Percentiles rank a stretch among this genome's conserved stretches.
These are phyloP conservation scores for Bombus turneri DNA, from an alignment of 1,140 invertebrate genomes.

Conservation along the genomic window DNA sequence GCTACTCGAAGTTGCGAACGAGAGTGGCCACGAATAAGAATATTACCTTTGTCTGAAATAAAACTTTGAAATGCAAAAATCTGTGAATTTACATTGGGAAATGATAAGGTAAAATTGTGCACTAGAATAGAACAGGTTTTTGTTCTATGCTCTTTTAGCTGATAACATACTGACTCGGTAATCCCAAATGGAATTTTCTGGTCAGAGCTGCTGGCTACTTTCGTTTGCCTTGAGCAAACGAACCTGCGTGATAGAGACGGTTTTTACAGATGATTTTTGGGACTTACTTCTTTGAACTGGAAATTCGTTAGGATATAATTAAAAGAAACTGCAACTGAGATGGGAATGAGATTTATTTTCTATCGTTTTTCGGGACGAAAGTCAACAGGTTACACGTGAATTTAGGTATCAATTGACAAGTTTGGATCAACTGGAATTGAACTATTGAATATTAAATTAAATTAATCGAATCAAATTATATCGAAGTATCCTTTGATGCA, in stretches of 20 bases:
- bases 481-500: too few species aligned
- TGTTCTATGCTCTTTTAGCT: too few species aligned
- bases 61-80: too few species aligned
- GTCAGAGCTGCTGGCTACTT: background rate
- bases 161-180: constrained; percentile 20
- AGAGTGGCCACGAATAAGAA: too few species aligned
- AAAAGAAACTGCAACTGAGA: background rate
- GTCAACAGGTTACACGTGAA: background rate
- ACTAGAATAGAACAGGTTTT: background rate
- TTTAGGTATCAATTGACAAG: background rate
- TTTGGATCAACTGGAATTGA: background rate
- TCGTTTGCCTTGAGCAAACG: constrained; percentile 28
- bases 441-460: too few species aligned
- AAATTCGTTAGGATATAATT: constrained; percentile 23
- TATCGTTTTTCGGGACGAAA: background rate
- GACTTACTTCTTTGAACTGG: background rate
- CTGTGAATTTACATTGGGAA: background rate
- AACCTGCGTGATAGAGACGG: background rate
- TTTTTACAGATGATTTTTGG: constrained; percentile 19
- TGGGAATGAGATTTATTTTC: constrained; percentile 2
- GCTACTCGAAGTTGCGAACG: too few species aligned
- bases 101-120: background rate
- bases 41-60: too few species aligned
- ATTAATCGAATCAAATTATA: too few species aligned
- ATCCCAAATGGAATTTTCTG: constrained; percentile 23